A percentile compares a stretch with the other conserved stretches of the same genome.
Conservation (phyloP, 1,140 invertebrate species). For the Ridgeia piscesae region DNA sequence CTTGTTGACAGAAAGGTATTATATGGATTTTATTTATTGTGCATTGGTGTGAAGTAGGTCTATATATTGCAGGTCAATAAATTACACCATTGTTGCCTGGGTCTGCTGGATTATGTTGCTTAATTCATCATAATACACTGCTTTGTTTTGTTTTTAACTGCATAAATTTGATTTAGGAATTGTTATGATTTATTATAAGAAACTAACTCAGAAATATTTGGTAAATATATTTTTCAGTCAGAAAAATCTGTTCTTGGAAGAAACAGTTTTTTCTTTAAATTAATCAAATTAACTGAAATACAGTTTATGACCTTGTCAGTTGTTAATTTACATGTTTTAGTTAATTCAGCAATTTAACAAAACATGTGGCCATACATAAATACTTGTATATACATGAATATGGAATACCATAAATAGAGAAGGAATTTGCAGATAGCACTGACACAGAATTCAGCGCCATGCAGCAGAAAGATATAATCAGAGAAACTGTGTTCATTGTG, state of each 20-base stretch:
- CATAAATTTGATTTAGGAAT: neutral
- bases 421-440: neutral
- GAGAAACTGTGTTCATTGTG: neutral
- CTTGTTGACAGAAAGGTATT: slow-evolving; percentile 1
- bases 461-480: neutral
- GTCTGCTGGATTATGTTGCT: neutral
- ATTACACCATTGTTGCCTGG: neutral
- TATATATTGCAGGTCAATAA: neutral
- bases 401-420: neutral
- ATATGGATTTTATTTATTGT: neutral
- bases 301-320: too few species aligned
- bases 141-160: neutral
- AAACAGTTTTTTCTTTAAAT: too few species aligned
- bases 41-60: neutral
- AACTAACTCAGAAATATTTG: neutral
- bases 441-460: neutral
- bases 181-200: neutral
- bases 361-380: too few species aligned
- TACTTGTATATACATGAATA: too few species aligned
- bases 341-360: too few species aligned
- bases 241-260: too few species aligned
- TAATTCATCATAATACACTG: neutral
- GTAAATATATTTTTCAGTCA: neutral
- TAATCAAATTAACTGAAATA: too few species aligned
- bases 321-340: too few species aligned